Evolutionary conservation across 2,888 invertebrate species (phyloP).

Genomic region (Drosophila bunnanda): DNA sequence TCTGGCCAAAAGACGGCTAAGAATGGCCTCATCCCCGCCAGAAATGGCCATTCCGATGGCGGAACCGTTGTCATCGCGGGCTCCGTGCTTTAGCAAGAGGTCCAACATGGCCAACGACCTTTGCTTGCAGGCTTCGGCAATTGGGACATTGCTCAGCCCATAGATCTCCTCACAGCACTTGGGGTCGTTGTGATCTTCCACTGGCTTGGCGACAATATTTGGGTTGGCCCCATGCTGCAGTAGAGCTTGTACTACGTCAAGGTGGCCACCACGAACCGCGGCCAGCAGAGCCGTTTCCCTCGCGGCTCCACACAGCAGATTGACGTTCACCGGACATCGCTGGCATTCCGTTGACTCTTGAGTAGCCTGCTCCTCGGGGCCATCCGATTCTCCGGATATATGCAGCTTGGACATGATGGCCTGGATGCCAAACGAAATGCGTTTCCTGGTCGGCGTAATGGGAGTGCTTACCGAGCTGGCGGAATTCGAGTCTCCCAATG

Average conservation of each 20-base stretch:
- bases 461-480: conserved; percentile 78
- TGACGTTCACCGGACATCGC: conserved; percentile 90
- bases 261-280: conserved; percentile 91
- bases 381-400: conserved; percentile 86
- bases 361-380: conserved; percentile 73
- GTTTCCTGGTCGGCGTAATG: conserved; percentile 86
- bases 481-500: conserved; percentile 55
- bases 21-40: conserved; percentile 90
- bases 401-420: conserved; percentile 94
- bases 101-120: conserved; percentile 84
- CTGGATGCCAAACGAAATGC: conserved; percentile 95
- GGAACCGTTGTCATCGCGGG: conserved; percentile 93
- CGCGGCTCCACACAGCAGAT: conserved; percentile 90
- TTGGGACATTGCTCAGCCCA: conserved; percentile 83
- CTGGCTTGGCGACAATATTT: conserved; percentile 87
- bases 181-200: conserved; percentile 84
- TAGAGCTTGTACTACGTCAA: conserved; percentile 89
- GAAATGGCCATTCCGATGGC: conserved; percentile 92
- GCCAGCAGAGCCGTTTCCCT: conserved; percentile 93
- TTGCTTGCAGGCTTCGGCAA: conserved; percentile 84
- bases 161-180: conserved; percentile 84
- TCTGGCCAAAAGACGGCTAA: conserved; percentile 93
- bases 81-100: conserved; percentile 87
- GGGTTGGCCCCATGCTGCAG: conserved; percentile 93
- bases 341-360: conserved; percentile 68